These are phyloP conservation scores for Sphenopsis melanotis DNA, from an alignment of 2,797 vertebrate species.

Conservation along the genomic window DNA sequence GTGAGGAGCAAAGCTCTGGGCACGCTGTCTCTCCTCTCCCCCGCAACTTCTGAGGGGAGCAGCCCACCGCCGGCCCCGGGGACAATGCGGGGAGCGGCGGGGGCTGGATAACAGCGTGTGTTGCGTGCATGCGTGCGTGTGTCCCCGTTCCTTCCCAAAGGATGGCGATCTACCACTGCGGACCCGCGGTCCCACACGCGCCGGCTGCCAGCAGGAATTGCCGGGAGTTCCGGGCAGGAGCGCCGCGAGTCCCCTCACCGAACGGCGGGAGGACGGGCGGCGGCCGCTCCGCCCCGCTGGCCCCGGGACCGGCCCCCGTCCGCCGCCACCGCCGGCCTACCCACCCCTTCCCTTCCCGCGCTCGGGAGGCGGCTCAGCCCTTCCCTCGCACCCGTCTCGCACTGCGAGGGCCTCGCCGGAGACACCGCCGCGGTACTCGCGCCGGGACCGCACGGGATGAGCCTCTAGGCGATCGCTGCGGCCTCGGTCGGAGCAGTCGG, in stretches of 20 bases:
- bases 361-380: not conserved
- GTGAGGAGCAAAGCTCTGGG: not conserved
- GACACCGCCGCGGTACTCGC: not conserved
- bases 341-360: not conserved
- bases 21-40: not conserved
- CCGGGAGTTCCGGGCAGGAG: not conserved
- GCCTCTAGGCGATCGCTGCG: not conserved
- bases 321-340: not conserved
- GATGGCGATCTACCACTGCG: not conserved
- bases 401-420: no score
- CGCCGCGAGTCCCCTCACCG: not conserved
- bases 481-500: not conserved
- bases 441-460: not conserved
- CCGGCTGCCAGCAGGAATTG: not conserved
- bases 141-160: not conserved
- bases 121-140: no score
- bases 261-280: not conserved
- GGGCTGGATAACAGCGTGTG: not conserved
- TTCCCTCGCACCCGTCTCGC: not conserved
- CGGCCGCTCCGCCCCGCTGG: not conserved
- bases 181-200: not conserved
- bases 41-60: not conserved
- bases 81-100: not conserved
- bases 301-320: not conserved
- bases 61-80: not conserved